Percentiles rank a stretch among this genome's conserved stretches.
Conservation (phyloP, 1,140 invertebrate genomes). For the Drosophila quadrilineata region DNA sequence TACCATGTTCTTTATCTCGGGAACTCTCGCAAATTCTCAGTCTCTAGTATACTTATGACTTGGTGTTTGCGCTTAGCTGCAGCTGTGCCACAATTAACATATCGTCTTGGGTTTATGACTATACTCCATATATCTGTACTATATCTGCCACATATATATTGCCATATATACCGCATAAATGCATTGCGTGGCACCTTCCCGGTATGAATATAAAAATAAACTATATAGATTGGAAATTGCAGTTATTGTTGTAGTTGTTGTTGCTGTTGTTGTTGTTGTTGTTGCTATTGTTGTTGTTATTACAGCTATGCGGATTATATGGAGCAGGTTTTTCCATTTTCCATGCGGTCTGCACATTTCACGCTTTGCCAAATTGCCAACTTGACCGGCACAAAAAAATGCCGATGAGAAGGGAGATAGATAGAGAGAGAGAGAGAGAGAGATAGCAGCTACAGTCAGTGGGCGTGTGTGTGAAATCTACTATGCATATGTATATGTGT, state of each 20-base stretch:
- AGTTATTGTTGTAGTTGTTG: neutral
- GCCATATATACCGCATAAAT: no score
- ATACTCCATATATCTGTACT: neutral
- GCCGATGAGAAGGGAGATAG: no score
- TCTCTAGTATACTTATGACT: no score
- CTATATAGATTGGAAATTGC: neutral
- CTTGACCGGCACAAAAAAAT: constrained; percentile 69
- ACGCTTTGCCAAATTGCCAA: constrained; percentile 79
- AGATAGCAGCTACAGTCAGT: neutral
- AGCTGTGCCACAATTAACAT: constrained; percentile 2
- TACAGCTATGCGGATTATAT: constrained; percentile 22
- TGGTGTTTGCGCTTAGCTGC: neutral
- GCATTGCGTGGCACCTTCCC: no score
- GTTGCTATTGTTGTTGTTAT: constrained; percentile 17
- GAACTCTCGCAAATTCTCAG: no score
- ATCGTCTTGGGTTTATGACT: neutral
- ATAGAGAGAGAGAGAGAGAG: no score
- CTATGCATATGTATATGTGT: constrained; percentile 23
- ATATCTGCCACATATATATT: neutral
- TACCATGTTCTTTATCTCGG: no score
- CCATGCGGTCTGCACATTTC: constrained; percentile 64
- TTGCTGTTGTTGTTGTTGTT: neutral
- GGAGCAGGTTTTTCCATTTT: constrained; percentile 33
- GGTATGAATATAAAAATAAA: no score
- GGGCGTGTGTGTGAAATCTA: constrained; percentile 12